phyloP scores from a whole-genome alignment of 2,113 vertebrate genomes.

The Rhinolophus ferrumequinum region DNA sequence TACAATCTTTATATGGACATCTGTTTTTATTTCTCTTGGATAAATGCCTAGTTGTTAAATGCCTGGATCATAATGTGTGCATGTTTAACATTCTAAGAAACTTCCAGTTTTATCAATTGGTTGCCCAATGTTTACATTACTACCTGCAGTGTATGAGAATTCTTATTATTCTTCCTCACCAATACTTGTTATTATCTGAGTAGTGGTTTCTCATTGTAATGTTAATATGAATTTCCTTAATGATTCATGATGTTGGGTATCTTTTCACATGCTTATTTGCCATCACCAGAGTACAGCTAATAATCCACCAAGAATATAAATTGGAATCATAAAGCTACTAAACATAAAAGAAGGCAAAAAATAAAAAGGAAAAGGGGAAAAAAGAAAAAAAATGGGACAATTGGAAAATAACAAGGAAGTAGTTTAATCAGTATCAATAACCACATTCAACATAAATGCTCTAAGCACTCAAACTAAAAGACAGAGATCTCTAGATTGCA shows the following conservation, averaged over 20 bases:
- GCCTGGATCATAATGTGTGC: not conserved
- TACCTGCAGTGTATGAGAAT: not conserved
- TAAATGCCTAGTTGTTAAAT: not conserved
- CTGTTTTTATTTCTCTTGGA: not conserved
- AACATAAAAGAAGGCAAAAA: not conserved
- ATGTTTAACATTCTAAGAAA: slow-evolving; percentile 5
- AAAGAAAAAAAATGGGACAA: not conserved
- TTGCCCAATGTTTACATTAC: not conserved
- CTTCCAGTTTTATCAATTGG: not conserved
- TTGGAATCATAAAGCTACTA: not conserved
- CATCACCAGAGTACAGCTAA: not conserved
- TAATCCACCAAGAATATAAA: not conserved
- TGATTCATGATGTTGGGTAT: not conserved
- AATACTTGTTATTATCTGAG: not conserved
- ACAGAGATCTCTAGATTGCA: not conserved
- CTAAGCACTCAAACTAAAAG: not conserved
- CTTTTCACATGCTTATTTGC: not conserved
- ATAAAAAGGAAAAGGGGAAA: too few relatives aligned
- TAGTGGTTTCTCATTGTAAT: not conserved
- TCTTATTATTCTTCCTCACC: not conserved
- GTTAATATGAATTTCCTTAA: not conserved
- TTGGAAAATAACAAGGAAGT: not conserved
- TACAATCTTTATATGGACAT: not conserved
- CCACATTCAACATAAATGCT: not conserved
- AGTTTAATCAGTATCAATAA: not conserved